Base-by-base conservation (phyloP, 2,113 vertebrate species). In the Crotalus helleri region DNA sequence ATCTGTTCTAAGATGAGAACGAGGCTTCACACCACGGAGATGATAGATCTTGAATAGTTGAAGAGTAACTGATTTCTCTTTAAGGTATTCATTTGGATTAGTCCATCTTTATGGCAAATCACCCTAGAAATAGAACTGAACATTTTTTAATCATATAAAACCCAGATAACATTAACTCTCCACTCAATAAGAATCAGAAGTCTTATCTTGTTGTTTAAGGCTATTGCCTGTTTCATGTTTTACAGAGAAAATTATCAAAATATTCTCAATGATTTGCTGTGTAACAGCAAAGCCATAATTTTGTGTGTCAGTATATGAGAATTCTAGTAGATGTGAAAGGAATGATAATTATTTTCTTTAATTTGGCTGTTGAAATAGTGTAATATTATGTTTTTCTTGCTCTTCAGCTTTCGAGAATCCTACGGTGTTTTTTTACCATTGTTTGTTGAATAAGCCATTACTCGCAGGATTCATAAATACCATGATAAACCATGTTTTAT, bases 1-100 rank as follows among this genome's bases (percentile, higher is more conserved):
- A 98, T 98, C 98, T 98, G 98, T 97, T 98, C 98, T 97, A 95
- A 96, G 96, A 97, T 51, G 97, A 97, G 97, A 98, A 98, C 95
- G 97, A 98, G 97, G 96, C 98, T 97, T 96, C 97, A 96, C 94
- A 97, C 96, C 81, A 95, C 95, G 96, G 97, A 97, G 95, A 97
- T 97, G 98, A 98, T 95, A 95, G 98, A 98, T 98, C 97, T 98
- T 94, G 92, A 95, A 95, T 97, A 97, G 97, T 97, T 96, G 94
- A 97, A 93, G 93, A 97, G 97, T 97, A 97, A 97, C 97, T 96
- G 96, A 94, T 94, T 96, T 97, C 57, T 90, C 74, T 97, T 96
- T 95, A 97, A 98, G 98, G 98, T 97, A 98, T 98, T 97, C 97
- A 97, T 97, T 96, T 95, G 53, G 97, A 96, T 95, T 91, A 95